Evolutionary conservation across 2,888 invertebrate genomes (phyloP), one percentile per base, ranked within the genome.

Genomic region (Amblyjoppa proteus): DNA sequence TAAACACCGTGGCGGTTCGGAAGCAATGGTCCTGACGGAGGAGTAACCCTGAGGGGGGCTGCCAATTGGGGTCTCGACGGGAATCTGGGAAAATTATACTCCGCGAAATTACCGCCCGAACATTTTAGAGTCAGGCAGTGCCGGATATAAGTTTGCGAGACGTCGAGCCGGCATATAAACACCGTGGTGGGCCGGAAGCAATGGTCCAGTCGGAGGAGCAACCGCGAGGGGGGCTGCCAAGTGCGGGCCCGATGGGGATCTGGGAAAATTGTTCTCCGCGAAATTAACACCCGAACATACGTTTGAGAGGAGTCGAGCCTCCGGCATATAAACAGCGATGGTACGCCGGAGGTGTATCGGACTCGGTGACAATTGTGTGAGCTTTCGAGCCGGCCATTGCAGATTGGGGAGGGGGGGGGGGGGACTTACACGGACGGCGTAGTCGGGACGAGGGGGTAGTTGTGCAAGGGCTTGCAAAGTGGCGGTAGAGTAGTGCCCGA

Each of bases 401-500:
- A 20, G 20, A 20, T 20, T 0, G 20, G 20, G 20, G 34, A 1
- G 6, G 6, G 25, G 16, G 9, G 3, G 3, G 31, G 20, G 7
- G 6, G 16, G 1, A 16, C 64, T 16, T n/a, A n/a, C 34, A n/a
- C 1, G 16, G 16, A 64, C 16, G 6, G 34, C 1, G 6, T 34
- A 16, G 16, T 28, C 5, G 75, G 51, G 34, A 38, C 51, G 51
- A 66, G 75, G 51, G 75, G 38, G 38, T 5, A 51, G 34, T 34
- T 49, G 75, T 75, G 75, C 51, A 51, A 28, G 75, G 51, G 75
- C 20, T 76, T 76, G 75, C 66, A 38, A 76, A 76, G 75, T 83
- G 68, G 83, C 73, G 51, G 73, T 68, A 34, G 68, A 64, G 73
- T 51, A 58, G 77, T 64, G 51, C 51, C 38, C 25, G 75, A 66